Conservation (phyloP, 2,888 invertebrate genomes). For the Dermolepida albohirtum region DNA sequence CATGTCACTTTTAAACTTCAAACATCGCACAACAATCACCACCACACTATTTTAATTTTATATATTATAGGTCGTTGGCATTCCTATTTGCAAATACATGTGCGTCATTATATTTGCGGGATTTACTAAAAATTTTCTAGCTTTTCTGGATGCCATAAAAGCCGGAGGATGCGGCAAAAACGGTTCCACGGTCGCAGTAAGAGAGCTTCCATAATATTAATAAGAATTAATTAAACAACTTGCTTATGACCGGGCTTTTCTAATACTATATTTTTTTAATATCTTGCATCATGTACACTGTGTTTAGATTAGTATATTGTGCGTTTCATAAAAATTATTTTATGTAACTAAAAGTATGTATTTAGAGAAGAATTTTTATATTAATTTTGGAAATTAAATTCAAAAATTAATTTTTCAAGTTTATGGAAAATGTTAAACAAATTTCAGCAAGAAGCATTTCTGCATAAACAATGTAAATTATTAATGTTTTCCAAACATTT, state of each 20-base stretch:
- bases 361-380: too few relatives aligned
- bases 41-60: slow-evolving; percentile 34
- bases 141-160: slow-evolving; percentile 79
- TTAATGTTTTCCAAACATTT: too few relatives aligned
- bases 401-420: too few relatives aligned
- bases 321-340: slow-evolving; percentile 13
- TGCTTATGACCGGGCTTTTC: slow-evolving; percentile 21
- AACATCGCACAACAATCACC: neutral
- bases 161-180: slow-evolving; percentile 95
- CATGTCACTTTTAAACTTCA: too few relatives aligned
- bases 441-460: too few relatives aligned
- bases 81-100: slow-evolving; percentile 62
- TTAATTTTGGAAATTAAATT: too few relatives aligned
- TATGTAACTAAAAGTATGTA: too few relatives aligned
- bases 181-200: slow-evolving; percentile 96
- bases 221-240: slow-evolving; percentile 1
- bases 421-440: too few relatives aligned
- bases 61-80: slow-evolving; percentile 51
- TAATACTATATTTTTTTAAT: neutral
- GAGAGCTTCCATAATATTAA: slow-evolving; percentile 56
- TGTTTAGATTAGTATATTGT: slow-evolving; percentile 9
- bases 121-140: slow-evolving; percentile 74
- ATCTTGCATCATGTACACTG: slow-evolving; percentile 14
- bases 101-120: slow-evolving; percentile 69
- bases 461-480: too few relatives aligned